phyloP scores from a whole-genome alignment of 2,113 vertebrate genomes.

The Hydrochoerus hydrochaeris region DNA sequence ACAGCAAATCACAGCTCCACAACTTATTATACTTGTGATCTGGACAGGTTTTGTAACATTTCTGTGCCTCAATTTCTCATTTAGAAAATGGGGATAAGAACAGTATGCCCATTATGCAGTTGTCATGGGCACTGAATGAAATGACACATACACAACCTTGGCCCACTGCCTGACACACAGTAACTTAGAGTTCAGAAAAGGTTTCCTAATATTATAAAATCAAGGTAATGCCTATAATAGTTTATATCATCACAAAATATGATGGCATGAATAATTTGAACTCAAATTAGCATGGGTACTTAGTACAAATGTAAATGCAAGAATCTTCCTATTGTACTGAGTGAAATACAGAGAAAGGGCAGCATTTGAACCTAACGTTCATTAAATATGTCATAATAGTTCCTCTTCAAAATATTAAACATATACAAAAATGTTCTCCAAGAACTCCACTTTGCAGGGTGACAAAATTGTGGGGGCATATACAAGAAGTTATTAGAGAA shows the following conservation, averaged over 20 bases:
- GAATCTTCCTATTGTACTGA: background rate
- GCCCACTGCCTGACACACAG: background rate
- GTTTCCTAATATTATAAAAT: background rate
- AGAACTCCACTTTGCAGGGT: background rate
- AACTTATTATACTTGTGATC: background rate
- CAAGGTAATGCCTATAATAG: background rate
- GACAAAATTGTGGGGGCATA: background rate
- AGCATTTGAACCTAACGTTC: background rate
- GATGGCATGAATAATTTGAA: background rate
- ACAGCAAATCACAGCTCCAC: background rate
- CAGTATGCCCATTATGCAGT: background rate
- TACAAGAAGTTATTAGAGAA: background rate
- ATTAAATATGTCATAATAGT: background rate
- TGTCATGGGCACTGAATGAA: background rate
- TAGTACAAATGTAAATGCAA: background rate
- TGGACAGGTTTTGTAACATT: background rate
- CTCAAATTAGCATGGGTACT: background rate
- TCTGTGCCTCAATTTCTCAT: constrained; percentile 43
- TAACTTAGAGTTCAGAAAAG: background rate
- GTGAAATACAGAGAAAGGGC: background rate
- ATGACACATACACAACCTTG: background rate
- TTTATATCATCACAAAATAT: background rate
- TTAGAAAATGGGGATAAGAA: background rate
- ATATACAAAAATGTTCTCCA: background rate
- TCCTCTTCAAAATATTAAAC: background rate